phyloP scores from a whole-genome alignment of 1,140 invertebrate species.

The Papilio dardanus region DNA sequence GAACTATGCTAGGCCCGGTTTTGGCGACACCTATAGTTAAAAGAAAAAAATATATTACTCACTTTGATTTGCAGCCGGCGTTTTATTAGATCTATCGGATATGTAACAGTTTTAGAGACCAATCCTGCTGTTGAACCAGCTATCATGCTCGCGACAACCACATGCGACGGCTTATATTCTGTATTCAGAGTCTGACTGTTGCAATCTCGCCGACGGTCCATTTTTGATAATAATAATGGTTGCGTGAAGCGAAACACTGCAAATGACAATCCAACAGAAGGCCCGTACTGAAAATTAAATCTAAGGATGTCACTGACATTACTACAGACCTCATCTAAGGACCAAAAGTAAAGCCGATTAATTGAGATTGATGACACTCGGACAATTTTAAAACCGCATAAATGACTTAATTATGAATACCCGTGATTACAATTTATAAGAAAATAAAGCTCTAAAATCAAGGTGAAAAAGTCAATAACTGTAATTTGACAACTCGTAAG shows the following conservation, averaged over 20 bases:
- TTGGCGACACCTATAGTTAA: too few relatives aligned
- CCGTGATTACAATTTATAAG: too few relatives aligned
- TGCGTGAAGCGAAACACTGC: slow-evolving; percentile 64
- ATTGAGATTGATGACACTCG: too few relatives aligned
- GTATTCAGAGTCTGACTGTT: slow-evolving; percentile 35
- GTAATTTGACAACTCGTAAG: too few relatives aligned
- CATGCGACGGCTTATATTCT: slow-evolving; percentile 48
- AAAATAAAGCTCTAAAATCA: too few relatives aligned
- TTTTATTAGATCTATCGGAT: slow-evolving; percentile 70
- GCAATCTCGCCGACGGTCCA: slow-evolving; percentile 43
- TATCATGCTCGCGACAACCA: slow-evolving; percentile 59
- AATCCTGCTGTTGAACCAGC: slow-evolving; percentile 60
- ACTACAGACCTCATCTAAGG: neutral
- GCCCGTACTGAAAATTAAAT: slow-evolving; percentile 60
- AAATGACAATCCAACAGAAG: slow-evolving; percentile 66
- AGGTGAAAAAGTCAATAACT: too few relatives aligned
- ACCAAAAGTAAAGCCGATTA: neutral
- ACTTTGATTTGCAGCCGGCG: slow-evolving; percentile 68
- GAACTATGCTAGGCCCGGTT: too few relatives aligned
- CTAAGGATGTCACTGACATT: neutral
- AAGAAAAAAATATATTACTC: slow-evolving; percentile 35
- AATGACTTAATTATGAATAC: too few relatives aligned
- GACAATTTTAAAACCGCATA: too few relatives aligned
- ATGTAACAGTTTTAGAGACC: slow-evolving; percentile 63
- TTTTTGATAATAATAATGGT: slow-evolving; percentile 49